Conservation (phyloP, 1,140 invertebrate species). For the Drosophila mojavensis region DNA sequence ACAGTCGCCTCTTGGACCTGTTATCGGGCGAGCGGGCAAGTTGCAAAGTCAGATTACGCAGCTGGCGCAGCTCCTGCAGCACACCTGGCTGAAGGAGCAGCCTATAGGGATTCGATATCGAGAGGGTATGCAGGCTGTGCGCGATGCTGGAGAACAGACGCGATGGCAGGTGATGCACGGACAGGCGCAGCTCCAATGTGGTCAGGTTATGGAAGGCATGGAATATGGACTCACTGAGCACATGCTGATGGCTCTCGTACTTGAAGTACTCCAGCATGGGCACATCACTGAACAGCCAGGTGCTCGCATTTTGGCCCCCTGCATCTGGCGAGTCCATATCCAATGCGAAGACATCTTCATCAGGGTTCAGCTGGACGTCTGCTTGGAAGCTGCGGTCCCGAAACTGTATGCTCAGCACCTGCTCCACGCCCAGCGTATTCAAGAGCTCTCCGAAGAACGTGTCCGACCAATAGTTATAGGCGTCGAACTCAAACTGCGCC, state of each 20-base stretch:
- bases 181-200: slow-evolving; percentile 45
- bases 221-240: slow-evolving; percentile 50
- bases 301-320: slow-evolving; percentile 6
- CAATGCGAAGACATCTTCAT: neutral
- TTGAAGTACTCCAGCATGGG: slow-evolving; percentile 49
- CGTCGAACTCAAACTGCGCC: slow-evolving; percentile 64
- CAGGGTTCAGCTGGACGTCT: slow-evolving; percentile 2
- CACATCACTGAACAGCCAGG: slow-evolving; percentile 57
- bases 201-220: slow-evolving; percentile 52
- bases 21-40: slow-evolving; percentile 12
- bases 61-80: slow-evolving; percentile 47
- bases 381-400: slow-evolving; percentile 56
- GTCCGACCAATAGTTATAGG: slow-evolving; percentile 60
- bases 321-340: neutral
- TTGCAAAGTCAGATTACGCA: slow-evolving; percentile 56
- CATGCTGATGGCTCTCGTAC: slow-evolving; percentile 47
- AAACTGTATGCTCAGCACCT: slow-evolving; percentile 53
- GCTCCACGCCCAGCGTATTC: slow-evolving; percentile 34
- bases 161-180: slow-evolving; percentile 40
- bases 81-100: slow-evolving; percentile 42
- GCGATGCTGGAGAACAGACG: slow-evolving; percentile 46
- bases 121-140: slow-evolving; percentile 47
- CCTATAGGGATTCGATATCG: slow-evolving; percentile 55
- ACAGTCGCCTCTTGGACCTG: slow-evolving; percentile 11
- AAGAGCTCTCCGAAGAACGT: slow-evolving; percentile 52